Conservation (phyloP, 2,888 invertebrate species). For the Falcaria lacertinaria region DNA sequence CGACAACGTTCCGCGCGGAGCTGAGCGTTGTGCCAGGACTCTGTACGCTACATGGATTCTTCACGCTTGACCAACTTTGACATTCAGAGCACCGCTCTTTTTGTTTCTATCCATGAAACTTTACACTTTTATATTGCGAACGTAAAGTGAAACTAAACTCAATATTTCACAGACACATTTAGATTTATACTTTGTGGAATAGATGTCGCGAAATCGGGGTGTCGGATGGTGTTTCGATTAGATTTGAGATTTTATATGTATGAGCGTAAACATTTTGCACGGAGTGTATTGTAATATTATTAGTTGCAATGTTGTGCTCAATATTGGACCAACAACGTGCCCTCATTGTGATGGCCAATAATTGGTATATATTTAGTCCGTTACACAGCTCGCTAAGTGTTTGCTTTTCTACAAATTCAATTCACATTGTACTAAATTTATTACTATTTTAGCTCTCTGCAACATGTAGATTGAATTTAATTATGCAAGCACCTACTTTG, state of each 20-base stretch:
- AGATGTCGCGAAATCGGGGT: too few species aligned
- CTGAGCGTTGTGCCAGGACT: slow-evolving; percentile 42
- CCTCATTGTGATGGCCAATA: too few species aligned
- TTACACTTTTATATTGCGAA: background rate
- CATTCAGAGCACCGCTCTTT: slow-evolving; percentile 12
- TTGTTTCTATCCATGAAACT: slow-evolving; percentile 1
- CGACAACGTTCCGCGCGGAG: slow-evolving; percentile 28
- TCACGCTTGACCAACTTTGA: slow-evolving; percentile 39
- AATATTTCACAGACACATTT: background rate
- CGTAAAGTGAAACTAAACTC: background rate
- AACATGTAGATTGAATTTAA: background rate
- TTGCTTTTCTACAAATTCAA: background rate
- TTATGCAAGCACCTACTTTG: slow-evolving; percentile 1
- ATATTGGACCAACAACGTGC: too few species aligned
- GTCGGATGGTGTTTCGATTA: too few species aligned
- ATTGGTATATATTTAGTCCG: too few species aligned
- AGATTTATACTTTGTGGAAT: too few species aligned
- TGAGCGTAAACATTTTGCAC: too few species aligned
- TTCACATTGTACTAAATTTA: background rate
- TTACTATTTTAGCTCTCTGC: background rate
- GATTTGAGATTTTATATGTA: too few species aligned
- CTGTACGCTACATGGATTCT: slow-evolving; percentile 43
- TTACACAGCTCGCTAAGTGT: background rate
- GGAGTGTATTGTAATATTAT: too few species aligned
- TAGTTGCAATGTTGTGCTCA: too few species aligned